Evolutionary conservation across 2,797 vertebrate genomes (phyloP), one percentile per base, ranked within the genome.

Genomic region (Myotis myotis): DNA sequence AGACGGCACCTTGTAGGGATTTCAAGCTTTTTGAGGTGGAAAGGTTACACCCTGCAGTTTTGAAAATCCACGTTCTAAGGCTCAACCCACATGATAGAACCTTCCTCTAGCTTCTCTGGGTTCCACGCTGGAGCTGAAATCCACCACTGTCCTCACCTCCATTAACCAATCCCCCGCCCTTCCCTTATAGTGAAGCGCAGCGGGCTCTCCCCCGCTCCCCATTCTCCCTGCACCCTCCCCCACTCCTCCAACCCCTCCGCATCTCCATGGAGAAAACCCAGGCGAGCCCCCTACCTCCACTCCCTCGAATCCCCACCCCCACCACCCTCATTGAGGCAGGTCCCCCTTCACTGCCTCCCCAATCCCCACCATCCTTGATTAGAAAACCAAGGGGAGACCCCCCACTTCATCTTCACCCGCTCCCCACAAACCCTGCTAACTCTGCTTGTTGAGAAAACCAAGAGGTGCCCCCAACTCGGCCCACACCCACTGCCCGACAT

Each of bases 11-110:
- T 87, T 62, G 49, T 30, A 36, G 22, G 53, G 72, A 96, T 93
- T 93, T 95, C 83, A 95, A 30, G 83, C 38, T 87, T 91, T 96
- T 74, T 13, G 41, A 94, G 68, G 89, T 12, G 33, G 88, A 94
- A 94, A 96, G 95, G 91, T 97, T 83, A 95, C 95, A 95, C 82
- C 93, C 90, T 89, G 66, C 74, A 93, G 64, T 94, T 94, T 70
- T 57, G 71, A 94, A 96, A 94, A 95, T 15, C 75, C 80, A 96
- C 93, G 79, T 88, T 87, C 53, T 53, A 76, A 93, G 74, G 74
- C 47, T 89, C 91, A 80, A 57, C 28, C 70, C 38, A 47, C 6
- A 19, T 66, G 80, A 62, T 1, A 89, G 78, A 97, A 90, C 88
- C 93, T 90, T 93, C 92, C 68, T 81, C 87, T 30, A 1, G 94